Evolutionary conservation across 2,113 vertebrate species (phyloP), one percentile per base, ranked within the genome.

Genomic region (Camelus bactrianus): DNA sequence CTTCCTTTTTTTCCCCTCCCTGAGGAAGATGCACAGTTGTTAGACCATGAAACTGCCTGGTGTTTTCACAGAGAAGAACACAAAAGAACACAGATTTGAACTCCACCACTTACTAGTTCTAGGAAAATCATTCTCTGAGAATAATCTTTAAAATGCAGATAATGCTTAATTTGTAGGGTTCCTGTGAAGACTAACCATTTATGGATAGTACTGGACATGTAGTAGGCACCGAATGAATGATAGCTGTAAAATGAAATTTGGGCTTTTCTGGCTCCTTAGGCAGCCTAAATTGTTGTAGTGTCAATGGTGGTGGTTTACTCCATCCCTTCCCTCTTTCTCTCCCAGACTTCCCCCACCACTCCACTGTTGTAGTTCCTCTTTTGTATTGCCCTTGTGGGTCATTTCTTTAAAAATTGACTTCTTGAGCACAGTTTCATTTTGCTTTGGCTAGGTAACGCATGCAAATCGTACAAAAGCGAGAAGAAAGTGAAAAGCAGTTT

Each of bases 361-460:
- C 7, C 8, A 30, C 42, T 46, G 7, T 13, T 88, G 30, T 52
- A 67, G 22, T 92, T 87, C 35, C 60, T 86, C 42, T 77, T 94
- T 79, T 79, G 24, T 88, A 15, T 96, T 87, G 46, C 42, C 58
- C 58, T 77, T 86, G 12, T 77, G 38, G 65, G n/a, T 91, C 32
- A 85, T 48, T 83, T 75, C 30, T 83, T 87, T 82, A 90, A 73
- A 95, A 94, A 17, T 79, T 89, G 35, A 67, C n/a, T 76, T 6
- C 26, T 42, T 24, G 20, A 87, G 58, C 20, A 32, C 60, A 12
- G 24, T 84, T 94, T 92, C 19, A 80, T 95, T 88, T 94, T 76
- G 67, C 79, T 94, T 94, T 93, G 48, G 30, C 70, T 94, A 54
- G 48, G 16, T 91, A 42, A 72, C 26, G 24, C 32, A n/a, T 56